These are phyloP conservation scores for Polyommatus icarus DNA, from an alignment of 2,888 invertebrate genomes.

Conservation along the genomic window DNA sequence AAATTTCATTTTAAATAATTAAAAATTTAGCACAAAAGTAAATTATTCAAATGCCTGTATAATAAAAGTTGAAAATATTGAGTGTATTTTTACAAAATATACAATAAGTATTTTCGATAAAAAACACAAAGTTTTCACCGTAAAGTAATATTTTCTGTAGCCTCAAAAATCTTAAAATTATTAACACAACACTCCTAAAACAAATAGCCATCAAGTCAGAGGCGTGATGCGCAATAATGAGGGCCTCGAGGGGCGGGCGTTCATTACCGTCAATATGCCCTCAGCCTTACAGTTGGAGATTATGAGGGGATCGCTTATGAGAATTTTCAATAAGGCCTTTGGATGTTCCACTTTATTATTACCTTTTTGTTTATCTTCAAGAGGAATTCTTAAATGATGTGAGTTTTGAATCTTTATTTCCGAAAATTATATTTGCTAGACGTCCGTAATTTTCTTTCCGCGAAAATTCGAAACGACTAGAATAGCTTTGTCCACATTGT, in stretches of 20 bases:
- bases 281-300: slow-evolving; percentile 30
- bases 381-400: background rate
- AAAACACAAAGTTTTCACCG: too few relatives aligned
- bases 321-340: slow-evolving; percentile 33
- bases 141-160: too few relatives aligned
- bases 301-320: slow-evolving; percentile 33
- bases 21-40: too few relatives aligned
- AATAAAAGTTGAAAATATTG: too few relatives aligned
- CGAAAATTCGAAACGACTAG: too few relatives aligned
- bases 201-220: background rate
- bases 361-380: slow-evolving; percentile 26
- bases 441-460: too few relatives aligned
- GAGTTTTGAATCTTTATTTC: background rate
- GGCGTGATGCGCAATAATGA: background rate
- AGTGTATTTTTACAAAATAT: too few relatives aligned
- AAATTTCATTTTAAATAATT: too few relatives aligned
- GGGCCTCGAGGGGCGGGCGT: background rate
- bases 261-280: background rate
- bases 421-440: background rate
- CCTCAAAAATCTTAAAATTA: too few relatives aligned
- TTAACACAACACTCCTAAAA: background rate
- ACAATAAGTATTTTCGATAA: too few relatives aligned
- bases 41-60: too few relatives aligned
- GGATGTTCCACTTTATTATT: slow-evolving; percentile 28
- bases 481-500: too few relatives aligned